Conservation (phyloP, 2,888 invertebrate species). For the Sepioteuthis lessoniana region DNA sequence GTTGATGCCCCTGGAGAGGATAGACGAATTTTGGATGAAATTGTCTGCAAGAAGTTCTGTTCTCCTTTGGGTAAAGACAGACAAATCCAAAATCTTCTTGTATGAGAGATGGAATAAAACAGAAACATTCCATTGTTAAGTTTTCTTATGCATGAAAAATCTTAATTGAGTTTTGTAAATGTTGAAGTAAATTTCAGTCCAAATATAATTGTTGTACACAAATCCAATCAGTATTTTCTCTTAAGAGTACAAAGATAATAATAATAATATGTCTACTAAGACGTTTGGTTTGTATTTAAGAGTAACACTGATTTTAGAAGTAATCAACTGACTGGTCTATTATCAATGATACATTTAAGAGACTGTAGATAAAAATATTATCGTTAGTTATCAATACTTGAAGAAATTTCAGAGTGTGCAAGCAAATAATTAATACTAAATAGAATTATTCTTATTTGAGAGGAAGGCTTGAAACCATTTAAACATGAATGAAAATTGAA, state of each 20-base stretch:
- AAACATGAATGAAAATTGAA: too few species aligned
- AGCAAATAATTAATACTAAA: too few species aligned
- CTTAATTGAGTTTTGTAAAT: background rate
- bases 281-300: background rate
- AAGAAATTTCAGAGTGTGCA: too few species aligned
- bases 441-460: too few species aligned
- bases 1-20: background rate
- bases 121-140: background rate
- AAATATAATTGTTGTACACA: background rate
- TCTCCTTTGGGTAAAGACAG: background rate
- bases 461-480: too few species aligned
- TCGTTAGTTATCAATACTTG: too few species aligned
- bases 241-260: background rate
- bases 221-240: background rate
- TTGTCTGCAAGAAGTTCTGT: background rate
- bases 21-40: background rate
- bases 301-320: background rate
- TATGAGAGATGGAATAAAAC: background rate
- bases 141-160: background rate
- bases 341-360: too few species aligned
- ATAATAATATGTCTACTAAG: background rate
- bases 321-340: background rate
- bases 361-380: too few species aligned
- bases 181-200: constrained; percentile 4
- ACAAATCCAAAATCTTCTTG: background rate